Conservation (phyloP, 1,140 invertebrate genomes). For the Ladona fulva region DNA sequence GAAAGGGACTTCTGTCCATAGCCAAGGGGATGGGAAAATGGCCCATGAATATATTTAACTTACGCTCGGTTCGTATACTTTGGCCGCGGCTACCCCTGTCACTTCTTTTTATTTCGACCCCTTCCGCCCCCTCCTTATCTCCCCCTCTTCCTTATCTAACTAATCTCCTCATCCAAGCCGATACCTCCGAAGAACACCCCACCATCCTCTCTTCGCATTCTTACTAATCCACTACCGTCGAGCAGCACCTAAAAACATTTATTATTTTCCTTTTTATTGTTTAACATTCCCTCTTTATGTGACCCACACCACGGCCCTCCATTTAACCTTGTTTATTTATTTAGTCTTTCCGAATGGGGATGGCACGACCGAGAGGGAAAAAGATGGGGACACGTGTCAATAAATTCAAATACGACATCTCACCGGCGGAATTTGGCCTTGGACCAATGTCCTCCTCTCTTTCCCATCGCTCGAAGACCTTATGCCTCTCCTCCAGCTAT, state of each 20-base stretch:
- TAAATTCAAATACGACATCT: background rate
- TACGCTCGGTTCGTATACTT: background rate
- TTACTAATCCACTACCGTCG: conserved; percentile 5
- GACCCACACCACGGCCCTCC: background rate
- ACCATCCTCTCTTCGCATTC: background rate
- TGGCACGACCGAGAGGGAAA: background rate
- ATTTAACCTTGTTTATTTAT: conserved; percentile 6
- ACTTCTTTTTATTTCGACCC: background rate
- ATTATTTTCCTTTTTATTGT: conserved; percentile 1
- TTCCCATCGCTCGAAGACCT: background rate
- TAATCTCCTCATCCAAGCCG: background rate
- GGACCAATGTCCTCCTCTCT: background rate
- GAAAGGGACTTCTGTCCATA: background rate
- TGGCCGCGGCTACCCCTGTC: background rate
- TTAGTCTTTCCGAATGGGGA: background rate
- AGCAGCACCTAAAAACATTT: background rate
- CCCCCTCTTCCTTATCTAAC: background rate
- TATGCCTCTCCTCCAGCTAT: no score
- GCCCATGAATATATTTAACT: conserved; percentile 1
- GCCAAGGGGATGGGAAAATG: background rate
- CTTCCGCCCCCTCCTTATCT: background rate
- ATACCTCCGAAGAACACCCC: no score
- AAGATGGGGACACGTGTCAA: background rate
- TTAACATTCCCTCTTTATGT: background rate
- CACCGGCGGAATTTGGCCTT: background rate